Evolutionary conservation across 92 coral and sea anemone genomes (phyloP), one percentile per base, ranked within the genome.

Genomic region (Phymanthus crucifer): DNA sequence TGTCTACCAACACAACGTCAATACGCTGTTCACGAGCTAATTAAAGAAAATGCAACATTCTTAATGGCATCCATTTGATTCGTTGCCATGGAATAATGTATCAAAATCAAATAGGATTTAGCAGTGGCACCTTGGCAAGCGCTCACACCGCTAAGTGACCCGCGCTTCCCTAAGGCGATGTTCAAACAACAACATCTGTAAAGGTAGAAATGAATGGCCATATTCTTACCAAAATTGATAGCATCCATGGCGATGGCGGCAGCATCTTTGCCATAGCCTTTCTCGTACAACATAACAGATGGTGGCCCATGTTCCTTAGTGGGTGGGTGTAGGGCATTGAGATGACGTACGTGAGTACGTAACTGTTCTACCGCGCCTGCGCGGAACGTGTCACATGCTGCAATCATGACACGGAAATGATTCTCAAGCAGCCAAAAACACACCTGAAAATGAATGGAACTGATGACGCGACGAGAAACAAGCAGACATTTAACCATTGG

Each of bases 331-430:
- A 95, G 92, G 32, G 99, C 94, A 73, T 95, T 95, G 67, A 95
- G 92, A 76, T 95, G 97, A 21, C 99, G 95, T 69, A 91, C 93
- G 61, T 95, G 99, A 36, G 99, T 95, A 68, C 99, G 91, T 43
- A 95, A 84, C 90, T 95, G 99, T 81, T 95, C 99, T 61, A 95
- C 99, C 0, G 99, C 99, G 65, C 99, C 99, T 66, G 99, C 99
- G 72, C 99, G 99, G 70, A 95, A 95, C 7, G 99, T 95, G 74
- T 95, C 99, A 80, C 99, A 93, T 0, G 99, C 99, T 19, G 99
- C 99, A 77, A 95, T 95, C 99, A 95, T 93, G 54, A 95, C 99
- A 45, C 99, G 97, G 85, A 95, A 94, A 32, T 88, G 87, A 72
- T 95, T 95, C 78, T 93, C 99, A 84, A 95, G 87, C 80, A 95